Conservation (phyloP, 2,113 vertebrate genomes). For the Platysteira castanea region DNA sequence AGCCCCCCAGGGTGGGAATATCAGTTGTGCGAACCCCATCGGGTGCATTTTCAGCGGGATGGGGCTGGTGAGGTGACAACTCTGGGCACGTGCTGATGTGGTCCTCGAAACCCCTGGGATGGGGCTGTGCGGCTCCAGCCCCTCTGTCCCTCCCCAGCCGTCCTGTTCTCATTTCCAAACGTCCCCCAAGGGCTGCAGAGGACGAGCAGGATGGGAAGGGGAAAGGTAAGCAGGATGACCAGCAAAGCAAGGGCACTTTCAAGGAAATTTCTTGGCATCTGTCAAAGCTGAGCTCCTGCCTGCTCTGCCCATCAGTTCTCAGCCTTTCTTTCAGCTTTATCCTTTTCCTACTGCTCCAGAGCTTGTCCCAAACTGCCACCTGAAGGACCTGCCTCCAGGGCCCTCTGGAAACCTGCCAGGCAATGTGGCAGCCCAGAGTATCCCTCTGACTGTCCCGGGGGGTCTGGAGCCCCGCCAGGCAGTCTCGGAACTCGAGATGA, state of each 20-base stretch:
- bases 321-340: not conserved
- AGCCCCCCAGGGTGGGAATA: not conserved
- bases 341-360: not conserved
- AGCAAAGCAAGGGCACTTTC: not conserved
- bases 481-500: no score
- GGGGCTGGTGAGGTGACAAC: not conserved
- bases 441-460: no score
- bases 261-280: not conserved
- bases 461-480: no score
- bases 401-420: not conserved
- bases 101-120: rapidly evolving
- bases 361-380: not conserved
- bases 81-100: rapidly evolving
- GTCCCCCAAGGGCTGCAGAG: not conserved
- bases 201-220: not conserved
- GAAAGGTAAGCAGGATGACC: not conserved
- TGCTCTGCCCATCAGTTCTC: not conserved
- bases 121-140: not conserved
- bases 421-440: no score
- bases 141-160: not conserved
- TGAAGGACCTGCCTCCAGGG: not conserved
- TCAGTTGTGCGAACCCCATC: rapidly evolving
- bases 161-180: not conserved
- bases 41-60: rapidly evolving
- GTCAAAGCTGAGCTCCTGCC: not conserved